Conservation (phyloP, 2,797 vertebrate species). For the Muraenolepis orangiensis region DNA sequence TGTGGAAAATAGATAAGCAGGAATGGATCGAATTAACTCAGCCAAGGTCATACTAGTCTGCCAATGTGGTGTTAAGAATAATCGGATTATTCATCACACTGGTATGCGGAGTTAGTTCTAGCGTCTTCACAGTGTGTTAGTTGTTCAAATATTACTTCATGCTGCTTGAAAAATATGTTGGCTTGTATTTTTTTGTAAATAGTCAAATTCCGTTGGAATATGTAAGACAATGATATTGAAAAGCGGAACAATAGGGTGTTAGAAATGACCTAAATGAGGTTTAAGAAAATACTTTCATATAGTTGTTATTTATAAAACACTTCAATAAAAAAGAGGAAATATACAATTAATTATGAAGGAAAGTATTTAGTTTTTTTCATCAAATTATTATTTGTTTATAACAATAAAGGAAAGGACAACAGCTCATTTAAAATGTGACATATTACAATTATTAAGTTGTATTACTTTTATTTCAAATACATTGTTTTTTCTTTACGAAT, state of each 20-base stretch:
- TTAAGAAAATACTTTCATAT: neutral
- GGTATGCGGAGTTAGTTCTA: neutral
- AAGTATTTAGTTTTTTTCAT: neutral
- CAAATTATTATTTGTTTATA: neutral
- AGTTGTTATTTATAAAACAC: neutral
- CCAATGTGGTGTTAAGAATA: neutral
- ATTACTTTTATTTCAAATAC: too few species aligned
- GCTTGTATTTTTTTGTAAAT: neutral
- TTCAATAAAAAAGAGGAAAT: neutral
- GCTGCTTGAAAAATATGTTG: neutral
- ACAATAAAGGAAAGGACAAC: neutral
- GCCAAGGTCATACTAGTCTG: neutral
- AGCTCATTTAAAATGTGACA: too few species aligned
- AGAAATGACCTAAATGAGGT: neutral
- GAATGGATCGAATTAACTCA: neutral
- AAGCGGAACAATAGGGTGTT: neutral
- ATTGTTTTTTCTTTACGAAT: too few species aligned
- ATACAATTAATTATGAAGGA: neutral
- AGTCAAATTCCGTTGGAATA: neutral
- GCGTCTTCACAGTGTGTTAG: conserved; percentile 6
- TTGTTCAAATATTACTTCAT: neutral
- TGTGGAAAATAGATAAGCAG: neutral
- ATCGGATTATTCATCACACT: neutral
- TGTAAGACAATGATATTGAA: neutral
- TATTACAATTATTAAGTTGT: too few species aligned